Conservation (phyloP, 2,797 vertebrate species). For the Eospalax fontanierii region DNA sequence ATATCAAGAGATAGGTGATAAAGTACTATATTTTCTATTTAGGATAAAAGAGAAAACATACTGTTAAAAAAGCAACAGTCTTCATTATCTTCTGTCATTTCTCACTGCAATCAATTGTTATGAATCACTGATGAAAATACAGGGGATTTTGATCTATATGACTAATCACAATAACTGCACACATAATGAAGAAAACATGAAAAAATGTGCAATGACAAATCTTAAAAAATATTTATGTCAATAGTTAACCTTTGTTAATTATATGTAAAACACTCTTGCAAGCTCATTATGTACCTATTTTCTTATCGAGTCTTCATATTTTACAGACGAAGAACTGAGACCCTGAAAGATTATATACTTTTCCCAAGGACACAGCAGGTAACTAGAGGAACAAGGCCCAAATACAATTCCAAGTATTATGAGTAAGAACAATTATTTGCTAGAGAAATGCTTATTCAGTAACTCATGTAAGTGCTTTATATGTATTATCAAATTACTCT, state of each 20-base stretch:
- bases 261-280: neutral
- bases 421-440: neutral
- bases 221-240: neutral
- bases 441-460: neutral
- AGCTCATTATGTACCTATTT: neutral
- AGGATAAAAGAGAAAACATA: neutral
- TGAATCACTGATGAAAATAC: neutral
- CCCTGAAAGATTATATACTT: slow-evolving; percentile 23
- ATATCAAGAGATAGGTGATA: slow-evolving; percentile 39
- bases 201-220: slow-evolving; percentile 27
- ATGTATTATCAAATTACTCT: neutral
- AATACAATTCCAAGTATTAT: slow-evolving; percentile 39
- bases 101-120: slow-evolving; percentile 42
- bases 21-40: slow-evolving; percentile 22
- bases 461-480: neutral
- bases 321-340: neutral
- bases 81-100: slow-evolving; percentile 39
- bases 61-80: neutral
- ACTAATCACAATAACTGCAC: slow-evolving; percentile 10
- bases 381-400: neutral
- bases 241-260: slow-evolving; percentile 11
- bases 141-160: neutral
- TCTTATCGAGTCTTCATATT: slow-evolving; percentile 26
- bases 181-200: neutral
- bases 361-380: neutral